A percentile compares a stretch with the other conserved stretches of the same genome.
phyloP scores from a whole-genome alignment of 2,888 invertebrate genomes.

The Drosophila heteroneura region DNA sequence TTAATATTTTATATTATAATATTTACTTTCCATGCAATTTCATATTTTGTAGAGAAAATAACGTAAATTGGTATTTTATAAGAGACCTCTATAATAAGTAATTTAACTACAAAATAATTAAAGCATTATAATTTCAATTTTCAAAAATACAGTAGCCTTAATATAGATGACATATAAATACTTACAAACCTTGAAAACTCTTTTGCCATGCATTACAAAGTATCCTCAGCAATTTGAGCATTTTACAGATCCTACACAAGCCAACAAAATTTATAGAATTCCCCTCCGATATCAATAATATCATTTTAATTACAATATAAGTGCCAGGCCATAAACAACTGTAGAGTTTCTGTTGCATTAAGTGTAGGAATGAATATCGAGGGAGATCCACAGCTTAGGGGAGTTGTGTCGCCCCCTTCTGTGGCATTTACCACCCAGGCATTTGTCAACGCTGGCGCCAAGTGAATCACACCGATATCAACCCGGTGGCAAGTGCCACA shows the following conservation, averaged over 20 bases:
- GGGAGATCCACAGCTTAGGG: conserved; percentile 30
- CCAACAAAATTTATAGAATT: conserved; percentile 6
- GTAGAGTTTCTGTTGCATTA: conserved; percentile 11
- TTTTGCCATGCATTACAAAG: background rate
- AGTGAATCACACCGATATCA: conserved; percentile 42
- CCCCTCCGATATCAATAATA: conserved; percentile 53
- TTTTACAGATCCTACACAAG: background rate
- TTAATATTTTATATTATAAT: background rate
- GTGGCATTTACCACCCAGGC: conserved; percentile 70
- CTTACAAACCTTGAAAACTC: background rate
- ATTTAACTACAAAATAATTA: background rate
- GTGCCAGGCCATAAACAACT: conserved; percentile 57
- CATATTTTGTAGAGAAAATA: background rate
- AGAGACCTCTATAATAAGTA: background rate
- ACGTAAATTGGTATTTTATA: background rate
- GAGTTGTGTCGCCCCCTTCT: conserved; percentile 10
- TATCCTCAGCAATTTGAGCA: background rate
- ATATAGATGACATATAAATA: background rate
- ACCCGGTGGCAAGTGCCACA: conserved; percentile 49
- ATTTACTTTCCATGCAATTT: background rate
- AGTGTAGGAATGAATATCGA: background rate
- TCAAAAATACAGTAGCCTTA: background rate
- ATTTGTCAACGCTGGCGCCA: conserved; percentile 78
- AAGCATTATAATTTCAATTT: background rate
- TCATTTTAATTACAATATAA: conserved; percentile 65